Evolutionary conservation across 1,140 invertebrate species (phyloP), one percentile per base, ranked within the genome.

Genomic region (Paralvinella palmiformis): DNA sequence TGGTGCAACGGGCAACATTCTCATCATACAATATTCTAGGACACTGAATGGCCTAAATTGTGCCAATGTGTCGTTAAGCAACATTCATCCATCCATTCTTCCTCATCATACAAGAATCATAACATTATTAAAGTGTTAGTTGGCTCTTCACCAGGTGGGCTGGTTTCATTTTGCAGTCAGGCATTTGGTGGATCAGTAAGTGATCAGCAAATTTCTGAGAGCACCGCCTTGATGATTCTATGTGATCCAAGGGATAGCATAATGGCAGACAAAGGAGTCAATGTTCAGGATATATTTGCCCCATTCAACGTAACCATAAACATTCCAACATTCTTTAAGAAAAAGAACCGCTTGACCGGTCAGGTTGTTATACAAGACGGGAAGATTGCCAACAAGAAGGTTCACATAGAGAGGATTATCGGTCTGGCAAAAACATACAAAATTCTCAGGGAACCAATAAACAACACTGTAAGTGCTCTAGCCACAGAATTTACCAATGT

Each of bases 271-370:
- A 32, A 62, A 3, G 69, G 69, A 0, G 61, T 68, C 4, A 69
- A 64, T 52, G 65, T 71, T 2, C 68, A 69, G 60, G 68, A 71
- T 33, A 31, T 68, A 1, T 68, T 71, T 65, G 65, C 68, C 6
- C 41, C 15, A 5, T 20, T 59, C n/a, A 62, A 71, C 64, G 63
- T 71, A 1, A 29, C 15, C 17, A 63, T 69, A 4, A 69, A 71
- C 58, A 71, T 67, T 17, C 68, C 69, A 53, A 69, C 62, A 10
- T 64, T 71, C 55, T 31, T 71, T 4, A 63, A 65, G 41, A 66
- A 63, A 6, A 70, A 64, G 36, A 56, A 44, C 20, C 67, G 69
- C 27, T 37, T 71, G 22, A 65, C 65, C 31, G 59, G 59, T 36
- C 52, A 69, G 37, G 59, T 35, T 15, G 62, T 69, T 5, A 58